Base-by-base conservation (phyloP, 2,113 vertebrate species). In the Natator depressus region DNA sequence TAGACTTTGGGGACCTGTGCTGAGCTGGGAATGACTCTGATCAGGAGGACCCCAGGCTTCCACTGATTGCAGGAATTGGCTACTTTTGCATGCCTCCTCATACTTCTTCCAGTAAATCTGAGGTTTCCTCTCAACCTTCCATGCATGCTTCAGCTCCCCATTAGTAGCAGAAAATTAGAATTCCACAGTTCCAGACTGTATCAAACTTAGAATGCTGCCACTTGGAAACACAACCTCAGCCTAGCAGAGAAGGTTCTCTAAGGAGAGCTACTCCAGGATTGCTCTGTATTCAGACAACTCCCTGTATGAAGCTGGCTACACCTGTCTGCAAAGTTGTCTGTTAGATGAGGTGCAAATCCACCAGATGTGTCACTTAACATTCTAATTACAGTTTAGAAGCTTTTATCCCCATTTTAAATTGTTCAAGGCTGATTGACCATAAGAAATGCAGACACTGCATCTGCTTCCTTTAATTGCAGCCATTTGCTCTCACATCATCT, bases 211-310 rank as follows among this genome's bases (percentile, higher is more conserved):
- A 35, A 35, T 65, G 62, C 29, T 65, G 31, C 31, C 62, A 31
- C 62, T 65, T 1, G 80, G 80, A 91, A 96, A 59, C 12, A 2
- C 2, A n/a, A 69, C 35, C 16, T 19, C 62, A n/a, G 62, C 62
- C 62, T 69, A n/a, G 82, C 89, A 87, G 91, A 85, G 80, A 87
- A 85, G 76, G 85, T 22, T 85, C 54, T 80, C 22, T 38, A 88
- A 50, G 78, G 62, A 92, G 78, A 88, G 49, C 84, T 4, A 1
- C 85, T 82, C 89, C 86, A 93, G 88, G 94, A 91, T 85, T 91
- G 55, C 13, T 89, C 35, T 89, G 59, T 91, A 49, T 80, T 94
- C 93, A 87, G 89, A 89, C 78, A 84, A 69, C 62, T 69, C 54
- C 35, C 47, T 81, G 55, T 78, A 87, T 90, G 91, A 91, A 96